phyloP scores from a whole-genome alignment of 2,888 invertebrate species.

The Matsumyia berberina region DNA sequence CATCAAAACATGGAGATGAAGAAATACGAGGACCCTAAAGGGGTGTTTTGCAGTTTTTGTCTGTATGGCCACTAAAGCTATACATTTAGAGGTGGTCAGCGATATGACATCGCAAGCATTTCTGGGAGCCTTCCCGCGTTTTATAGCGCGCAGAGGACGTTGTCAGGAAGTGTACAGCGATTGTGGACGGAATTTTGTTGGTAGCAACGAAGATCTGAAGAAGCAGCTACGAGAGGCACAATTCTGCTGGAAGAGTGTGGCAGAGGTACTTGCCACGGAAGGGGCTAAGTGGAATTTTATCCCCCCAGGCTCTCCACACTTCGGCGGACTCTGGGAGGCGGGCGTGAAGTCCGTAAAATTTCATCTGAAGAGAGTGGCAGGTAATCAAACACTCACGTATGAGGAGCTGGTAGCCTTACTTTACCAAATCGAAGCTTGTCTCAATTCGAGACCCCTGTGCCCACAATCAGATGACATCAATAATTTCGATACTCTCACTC shows the following conservation, averaged over 20 bases:
- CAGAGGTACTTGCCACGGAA: background rate
- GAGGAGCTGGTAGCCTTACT: background rate
- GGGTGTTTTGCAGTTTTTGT: constrained; percentile 33
- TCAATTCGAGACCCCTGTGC: background rate
- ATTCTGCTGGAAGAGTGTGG: background rate
- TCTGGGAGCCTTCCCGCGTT: constrained; percentile 17
- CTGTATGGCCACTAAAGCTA: constrained; percentile 66
- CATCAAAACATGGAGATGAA: no score
- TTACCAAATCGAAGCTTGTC: no score
- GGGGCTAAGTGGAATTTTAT: background rate
- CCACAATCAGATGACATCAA: no score
- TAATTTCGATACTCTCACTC: no score
- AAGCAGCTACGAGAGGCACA: no score
- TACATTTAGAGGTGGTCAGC: constrained; percentile 65
- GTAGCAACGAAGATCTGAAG: no score
- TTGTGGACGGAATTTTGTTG: no score
- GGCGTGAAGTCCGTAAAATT: background rate
- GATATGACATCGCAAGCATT: constrained; percentile 63
- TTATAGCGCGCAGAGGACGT: no score
- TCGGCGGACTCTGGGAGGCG: background rate
- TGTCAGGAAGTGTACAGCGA: no score
- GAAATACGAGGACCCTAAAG: no score
- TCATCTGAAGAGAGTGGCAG: background rate
- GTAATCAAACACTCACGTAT: background rate
- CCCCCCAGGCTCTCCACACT: background rate